Conservation (phyloP, 2,113 vertebrate genomes). For the Atlantisia rogersi region DNA sequence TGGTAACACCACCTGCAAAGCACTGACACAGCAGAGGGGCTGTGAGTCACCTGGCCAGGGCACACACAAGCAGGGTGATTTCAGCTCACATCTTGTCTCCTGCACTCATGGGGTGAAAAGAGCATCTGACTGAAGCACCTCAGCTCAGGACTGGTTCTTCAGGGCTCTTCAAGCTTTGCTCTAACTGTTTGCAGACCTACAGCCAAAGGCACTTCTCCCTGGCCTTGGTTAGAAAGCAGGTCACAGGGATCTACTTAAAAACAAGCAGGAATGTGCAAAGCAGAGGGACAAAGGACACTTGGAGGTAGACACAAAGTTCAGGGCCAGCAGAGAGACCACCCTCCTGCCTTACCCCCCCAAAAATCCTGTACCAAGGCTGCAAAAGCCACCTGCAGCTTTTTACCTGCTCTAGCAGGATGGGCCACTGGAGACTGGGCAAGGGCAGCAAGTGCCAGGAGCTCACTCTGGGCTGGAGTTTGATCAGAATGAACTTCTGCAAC, state of each 20-base stretch:
- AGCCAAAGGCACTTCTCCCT: neutral
- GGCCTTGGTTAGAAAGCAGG: neutral
- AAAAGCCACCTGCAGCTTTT: neutral
- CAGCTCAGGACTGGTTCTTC: neutral
- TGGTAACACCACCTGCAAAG: neutral
- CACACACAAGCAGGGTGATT: neutral
- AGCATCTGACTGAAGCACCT: neutral
- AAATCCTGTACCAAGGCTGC: neutral
- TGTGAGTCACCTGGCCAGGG: neutral
- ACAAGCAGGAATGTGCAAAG: slow-evolving; percentile 12
- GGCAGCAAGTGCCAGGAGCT: neutral
- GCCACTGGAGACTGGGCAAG: neutral
- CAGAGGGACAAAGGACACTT: neutral
- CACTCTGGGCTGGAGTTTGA: neutral
- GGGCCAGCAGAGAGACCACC: neutral
- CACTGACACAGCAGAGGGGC: neutral
- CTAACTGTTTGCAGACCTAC: neutral
- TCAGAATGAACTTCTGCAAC: neutral
- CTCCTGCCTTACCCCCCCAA: neutral
- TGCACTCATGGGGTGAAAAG: neutral
- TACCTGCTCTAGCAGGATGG: fast-evolving
- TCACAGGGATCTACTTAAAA: neutral
- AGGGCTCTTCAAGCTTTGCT: neutral
- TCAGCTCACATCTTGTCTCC: neutral
- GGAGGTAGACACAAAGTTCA: neutral